These are phyloP conservation scores for Caenorhabditis japonica DNA, from an alignment of 2,888 invertebrate genomes.

Conservation along the genomic window DNA sequence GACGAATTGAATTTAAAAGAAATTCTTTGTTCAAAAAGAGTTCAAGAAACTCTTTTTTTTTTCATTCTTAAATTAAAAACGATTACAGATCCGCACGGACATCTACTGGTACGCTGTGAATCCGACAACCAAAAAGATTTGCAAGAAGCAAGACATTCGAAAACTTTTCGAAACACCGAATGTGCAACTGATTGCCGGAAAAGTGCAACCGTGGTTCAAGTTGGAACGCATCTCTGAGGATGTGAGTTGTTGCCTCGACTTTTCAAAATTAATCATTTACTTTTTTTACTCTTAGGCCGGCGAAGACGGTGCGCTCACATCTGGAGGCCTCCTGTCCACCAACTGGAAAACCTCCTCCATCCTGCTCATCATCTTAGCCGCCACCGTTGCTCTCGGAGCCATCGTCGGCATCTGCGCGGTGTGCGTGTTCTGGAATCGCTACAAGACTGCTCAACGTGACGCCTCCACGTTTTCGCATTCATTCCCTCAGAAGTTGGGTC, in stretches of 20 bases:
- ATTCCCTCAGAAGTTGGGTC: slow-evolving; percentile 64
- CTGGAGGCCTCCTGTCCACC: slow-evolving; percentile 57
- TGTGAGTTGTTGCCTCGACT: slow-evolving; percentile 28
- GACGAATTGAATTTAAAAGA: too few species aligned
- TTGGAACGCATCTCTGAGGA: slow-evolving; percentile 65
- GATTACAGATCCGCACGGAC: slow-evolving; percentile 63
- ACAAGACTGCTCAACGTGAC: slow-evolving; percentile 56
- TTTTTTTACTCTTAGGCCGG: slow-evolving; percentile 50
- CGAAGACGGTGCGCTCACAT: slow-evolving; percentile 18
- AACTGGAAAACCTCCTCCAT: slow-evolving; percentile 69
- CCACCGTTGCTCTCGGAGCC: slow-evolving; percentile 68
- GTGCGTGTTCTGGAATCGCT: slow-evolving; percentile 67
- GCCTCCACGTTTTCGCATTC: slow-evolving; percentile 58
- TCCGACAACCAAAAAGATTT: slow-evolving; percentile 72
- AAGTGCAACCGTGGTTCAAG: slow-evolving; percentile 75
- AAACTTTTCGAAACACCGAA: slow-evolving; percentile 69
- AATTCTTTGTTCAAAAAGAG: too few species aligned
- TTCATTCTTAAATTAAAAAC: too few species aligned
- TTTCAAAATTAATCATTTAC: slow-evolving; percentile 10
- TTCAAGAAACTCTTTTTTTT: neutral
- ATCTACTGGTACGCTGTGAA: slow-evolving; percentile 75
- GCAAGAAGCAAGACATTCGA: slow-evolving; percentile 74
- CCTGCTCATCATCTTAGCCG: slow-evolving; percentile 67
- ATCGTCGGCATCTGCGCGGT: slow-evolving; percentile 71
- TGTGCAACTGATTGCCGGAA: slow-evolving; percentile 69